Evolutionary conservation across 2,113 vertebrate species (phyloP).

Genomic region (Aplodontia rufa): DNA sequence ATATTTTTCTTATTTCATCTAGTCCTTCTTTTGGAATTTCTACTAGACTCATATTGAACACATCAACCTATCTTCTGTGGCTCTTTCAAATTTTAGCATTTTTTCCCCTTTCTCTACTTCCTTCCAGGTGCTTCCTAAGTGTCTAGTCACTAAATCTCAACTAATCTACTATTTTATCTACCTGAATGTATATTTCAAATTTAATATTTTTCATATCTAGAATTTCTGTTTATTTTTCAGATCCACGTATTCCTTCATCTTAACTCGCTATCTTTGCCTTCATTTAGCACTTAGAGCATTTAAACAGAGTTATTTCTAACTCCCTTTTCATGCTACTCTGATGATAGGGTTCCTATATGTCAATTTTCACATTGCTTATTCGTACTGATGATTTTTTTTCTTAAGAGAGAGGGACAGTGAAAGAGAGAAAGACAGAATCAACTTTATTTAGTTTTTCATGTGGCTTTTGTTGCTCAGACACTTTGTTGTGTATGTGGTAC

Average conservation of each 20-base stretch:
- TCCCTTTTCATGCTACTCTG: neutral
- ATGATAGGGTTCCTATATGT: neutral
- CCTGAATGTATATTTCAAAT: neutral
- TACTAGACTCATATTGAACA: neutral
- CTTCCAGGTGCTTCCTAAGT: neutral
- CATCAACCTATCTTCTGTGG: neutral
- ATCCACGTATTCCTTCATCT: neutral
- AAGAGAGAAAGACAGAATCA: too few relatives aligned
- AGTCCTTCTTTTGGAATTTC: neutral
- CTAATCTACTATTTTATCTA: neutral
- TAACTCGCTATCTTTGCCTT: neutral
- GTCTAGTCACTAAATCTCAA: neutral
- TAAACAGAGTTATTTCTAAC: conserved; percentile 9
- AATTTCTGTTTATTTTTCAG: neutral
- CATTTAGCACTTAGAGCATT: neutral
- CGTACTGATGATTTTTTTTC: neutral
- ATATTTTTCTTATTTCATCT: neutral
- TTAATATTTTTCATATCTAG: neutral
- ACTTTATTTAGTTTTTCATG: too few relatives aligned
- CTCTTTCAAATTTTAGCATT: neutral
- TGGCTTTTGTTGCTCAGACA: too few relatives aligned
- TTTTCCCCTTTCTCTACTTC: neutral
- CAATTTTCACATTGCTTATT: neutral
- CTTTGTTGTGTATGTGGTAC: too few relatives aligned
- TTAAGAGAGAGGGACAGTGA: too few relatives aligned